Conservation (phyloP, 2,797 vertebrate genomes). For the Melanotaenia trifasciata region DNA sequence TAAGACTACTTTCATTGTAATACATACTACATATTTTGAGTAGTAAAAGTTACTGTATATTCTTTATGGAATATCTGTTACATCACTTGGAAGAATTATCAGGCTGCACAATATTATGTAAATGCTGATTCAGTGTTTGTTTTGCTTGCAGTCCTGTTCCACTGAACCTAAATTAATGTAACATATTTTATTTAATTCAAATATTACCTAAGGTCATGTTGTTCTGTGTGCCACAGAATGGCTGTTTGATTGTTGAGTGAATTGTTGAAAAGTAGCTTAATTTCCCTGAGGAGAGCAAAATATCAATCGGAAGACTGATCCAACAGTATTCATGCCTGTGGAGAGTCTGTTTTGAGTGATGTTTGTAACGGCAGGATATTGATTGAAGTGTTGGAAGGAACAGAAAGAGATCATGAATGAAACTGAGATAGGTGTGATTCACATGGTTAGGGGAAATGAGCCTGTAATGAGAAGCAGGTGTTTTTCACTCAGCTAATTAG, state of each 20-base stretch:
- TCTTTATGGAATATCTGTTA: neutral
- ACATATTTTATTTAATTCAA: neutral
- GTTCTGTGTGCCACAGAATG: conserved; percentile 34
- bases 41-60: neutral
- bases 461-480: conserved; percentile 22
- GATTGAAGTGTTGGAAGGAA: neutral
- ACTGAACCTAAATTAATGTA: conserved; percentile 25
- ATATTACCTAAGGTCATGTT: conserved; percentile 22
- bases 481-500: conserved; percentile 8
- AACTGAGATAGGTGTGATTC: neutral
- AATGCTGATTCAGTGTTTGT: neutral
- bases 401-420: conserved; percentile 16
- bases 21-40: neutral
- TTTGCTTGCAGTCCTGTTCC: neutral
- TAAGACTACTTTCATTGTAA: no score
- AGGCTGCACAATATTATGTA: neutral
- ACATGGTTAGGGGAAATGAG: neutral
- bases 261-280: conserved; percentile 44
- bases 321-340: conserved; percentile 6
- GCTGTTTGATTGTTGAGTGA: conserved; percentile 43
- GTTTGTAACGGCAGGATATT: conserved; percentile 13
- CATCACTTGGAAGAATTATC: neutral
- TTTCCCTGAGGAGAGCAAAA: conserved; percentile 61
- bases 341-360: conserved; percentile 23
- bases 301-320: conserved; percentile 42